Conservation (phyloP, 1,140 invertebrate genomes). For the Meloidogyne floridensis region DNA sequence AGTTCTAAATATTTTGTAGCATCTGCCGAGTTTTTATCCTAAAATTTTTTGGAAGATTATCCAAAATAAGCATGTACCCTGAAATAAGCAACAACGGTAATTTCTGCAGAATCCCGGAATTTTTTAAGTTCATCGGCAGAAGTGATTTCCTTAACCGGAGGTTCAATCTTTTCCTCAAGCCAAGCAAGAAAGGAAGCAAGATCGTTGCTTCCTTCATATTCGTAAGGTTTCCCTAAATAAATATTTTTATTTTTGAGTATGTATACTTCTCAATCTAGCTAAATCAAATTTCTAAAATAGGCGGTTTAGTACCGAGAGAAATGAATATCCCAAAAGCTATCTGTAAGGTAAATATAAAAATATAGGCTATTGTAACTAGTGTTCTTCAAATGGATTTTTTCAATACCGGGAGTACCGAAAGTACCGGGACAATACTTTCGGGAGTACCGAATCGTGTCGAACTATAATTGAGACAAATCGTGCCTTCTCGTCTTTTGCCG, state of each 20-base stretch:
- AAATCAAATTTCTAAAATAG: too few species aligned
- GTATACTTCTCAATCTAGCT: too few species aligned
- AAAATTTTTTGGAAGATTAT: background rate
- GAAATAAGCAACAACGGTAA: slow-evolving; percentile 91
- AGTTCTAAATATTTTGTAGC: slow-evolving; percentile 83
- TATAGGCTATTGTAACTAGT: too few species aligned
- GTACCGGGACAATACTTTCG: too few species aligned
- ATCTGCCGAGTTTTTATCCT: slow-evolving; percentile 72
- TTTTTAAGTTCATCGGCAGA: slow-evolving; percentile 81
- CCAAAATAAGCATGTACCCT: slow-evolving; percentile 68
- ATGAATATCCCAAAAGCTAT: too few species aligned
- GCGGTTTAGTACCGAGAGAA: too few species aligned
- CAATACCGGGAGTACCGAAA: too few species aligned
- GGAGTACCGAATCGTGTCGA: too few species aligned
- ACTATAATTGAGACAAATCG: too few species aligned
- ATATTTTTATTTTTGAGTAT: too few species aligned
- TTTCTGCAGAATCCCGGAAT: slow-evolving; percentile 79
- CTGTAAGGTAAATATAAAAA: background rate
- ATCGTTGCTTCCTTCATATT: slow-evolving; percentile 86
- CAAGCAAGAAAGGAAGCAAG: slow-evolving; percentile 88
- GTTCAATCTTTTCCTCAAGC: slow-evolving; percentile 94
- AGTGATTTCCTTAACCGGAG: slow-evolving; percentile 77
- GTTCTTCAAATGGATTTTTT: too few species aligned
- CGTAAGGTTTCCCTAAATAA: slow-evolving; percentile 72
- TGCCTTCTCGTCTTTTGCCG: too few species aligned